These are phyloP conservation scores for Drosophila ustulata DNA, from an alignment of 2,888 invertebrate genomes.

Conservation along the genomic window DNA sequence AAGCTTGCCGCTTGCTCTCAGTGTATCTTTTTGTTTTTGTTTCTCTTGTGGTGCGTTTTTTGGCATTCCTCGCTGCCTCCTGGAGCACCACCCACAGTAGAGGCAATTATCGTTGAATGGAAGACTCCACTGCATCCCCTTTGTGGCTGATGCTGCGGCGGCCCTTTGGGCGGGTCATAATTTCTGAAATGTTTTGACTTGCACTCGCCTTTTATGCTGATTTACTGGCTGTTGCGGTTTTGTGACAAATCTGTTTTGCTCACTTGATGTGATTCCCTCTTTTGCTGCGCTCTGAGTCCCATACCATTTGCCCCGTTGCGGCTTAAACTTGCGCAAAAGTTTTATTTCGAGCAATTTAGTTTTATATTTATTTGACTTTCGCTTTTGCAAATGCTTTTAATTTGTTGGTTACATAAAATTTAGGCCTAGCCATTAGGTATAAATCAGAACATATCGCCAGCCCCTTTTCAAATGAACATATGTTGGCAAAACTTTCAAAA, in stretches of 20 bases:
- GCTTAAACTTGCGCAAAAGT: slow-evolving; percentile 72
- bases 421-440: slow-evolving; percentile 70
- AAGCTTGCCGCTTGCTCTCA: slow-evolving; percentile 2
- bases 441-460: slow-evolving; percentile 54
- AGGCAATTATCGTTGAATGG: slow-evolving; percentile 71
- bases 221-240: slow-evolving; percentile 80
- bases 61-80: slow-evolving; percentile 38
- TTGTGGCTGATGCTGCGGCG: slow-evolving; percentile 56
- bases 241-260: slow-evolving; percentile 80
- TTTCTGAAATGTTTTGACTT: slow-evolving; percentile 80
- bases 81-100: slow-evolving; percentile 32
- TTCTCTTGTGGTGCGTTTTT: slow-evolving; percentile 30
- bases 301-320: slow-evolving; percentile 11
- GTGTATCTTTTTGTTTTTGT: slow-evolving; percentile 31
- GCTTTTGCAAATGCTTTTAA: slow-evolving; percentile 37
- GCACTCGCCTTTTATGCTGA: slow-evolving; percentile 78
- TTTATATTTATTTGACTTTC: slow-evolving; percentile 70
- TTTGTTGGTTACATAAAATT: slow-evolving; percentile 31
- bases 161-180: slow-evolving; percentile 72
- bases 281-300: neutral
- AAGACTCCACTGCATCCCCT: slow-evolving; percentile 15
- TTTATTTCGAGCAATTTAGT: slow-evolving; percentile 77
- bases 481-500: slow-evolving; percentile 63
- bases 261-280: slow-evolving; percentile 71
- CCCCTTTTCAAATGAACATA: slow-evolving; percentile 4